A percentile compares a stretch with the other conserved stretches of the same genome.
Conservation (phyloP, 1,140 invertebrate genomes). For the Caenorhabditis latens region DNA sequence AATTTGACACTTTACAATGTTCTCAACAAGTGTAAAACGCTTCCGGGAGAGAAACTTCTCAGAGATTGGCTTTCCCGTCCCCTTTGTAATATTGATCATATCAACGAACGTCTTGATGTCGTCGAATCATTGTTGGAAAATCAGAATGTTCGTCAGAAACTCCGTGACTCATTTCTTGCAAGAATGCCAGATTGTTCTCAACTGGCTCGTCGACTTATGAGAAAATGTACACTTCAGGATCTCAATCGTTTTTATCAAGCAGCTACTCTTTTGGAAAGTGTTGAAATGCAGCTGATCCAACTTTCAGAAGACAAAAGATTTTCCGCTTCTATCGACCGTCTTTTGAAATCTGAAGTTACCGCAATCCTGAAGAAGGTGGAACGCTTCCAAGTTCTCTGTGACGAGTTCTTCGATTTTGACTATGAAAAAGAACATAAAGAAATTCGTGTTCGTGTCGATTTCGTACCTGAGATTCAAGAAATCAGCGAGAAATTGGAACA, state of each 20-base stretch:
- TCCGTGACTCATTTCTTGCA: conserved; percentile 59
- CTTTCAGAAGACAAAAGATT: conserved; percentile 21
- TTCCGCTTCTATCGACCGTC: conserved; percentile 12
- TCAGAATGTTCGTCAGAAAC: conserved; percentile 28
- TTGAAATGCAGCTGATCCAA: conserved; percentile 48
- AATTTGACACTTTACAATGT: conserved; percentile 61
- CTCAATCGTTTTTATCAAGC: conserved; percentile 65
- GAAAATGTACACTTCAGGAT: conserved; percentile 59
- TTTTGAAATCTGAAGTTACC: background rate
- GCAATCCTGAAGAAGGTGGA: conserved; percentile 25
- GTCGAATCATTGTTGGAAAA: conserved; percentile 57
- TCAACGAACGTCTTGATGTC: conserved; percentile 62
- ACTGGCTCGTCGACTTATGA: conserved; percentile 40
- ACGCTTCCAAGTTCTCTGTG: conserved; percentile 29
- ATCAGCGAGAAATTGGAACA: conserved; percentile 56
- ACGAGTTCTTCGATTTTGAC: conserved; percentile 43
- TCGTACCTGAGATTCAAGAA: conserved; percentile 60
- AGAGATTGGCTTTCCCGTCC: conserved; percentile 62
- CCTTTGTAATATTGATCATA: conserved; percentile 50
- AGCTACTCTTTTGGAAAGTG: conserved; percentile 38
- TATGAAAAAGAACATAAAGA: conserved; percentile 46
- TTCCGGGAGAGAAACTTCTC: conserved; percentile 61
- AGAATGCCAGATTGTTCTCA: conserved; percentile 59
- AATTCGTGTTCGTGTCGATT: conserved; percentile 33
- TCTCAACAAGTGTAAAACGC: conserved; percentile 63